Evolutionary conservation across 2,888 invertebrate genomes (phyloP), one percentile per base, ranked within the genome.

Genomic region (Didymodactylos carnosus): DNA sequence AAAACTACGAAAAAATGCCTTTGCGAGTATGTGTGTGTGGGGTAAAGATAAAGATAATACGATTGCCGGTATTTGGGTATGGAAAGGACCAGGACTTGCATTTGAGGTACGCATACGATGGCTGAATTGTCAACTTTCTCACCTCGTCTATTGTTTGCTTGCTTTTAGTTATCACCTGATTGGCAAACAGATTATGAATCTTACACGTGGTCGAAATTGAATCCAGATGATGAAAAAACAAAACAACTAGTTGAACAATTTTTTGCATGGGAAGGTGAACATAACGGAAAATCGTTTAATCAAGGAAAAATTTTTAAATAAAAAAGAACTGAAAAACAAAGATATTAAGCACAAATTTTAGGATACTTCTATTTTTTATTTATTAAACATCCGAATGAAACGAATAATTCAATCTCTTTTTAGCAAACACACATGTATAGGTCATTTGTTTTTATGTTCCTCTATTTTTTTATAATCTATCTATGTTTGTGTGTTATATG

Each of bases 131-230:
- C 2, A 35, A 8, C 11, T 35, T 27, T 7, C 25, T 23, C n/a
- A 23, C 2, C 13, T 23, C 25, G 13, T 41, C 8, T 62, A 35
- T 41, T 13, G 0, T 49, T 39, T 75, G 71, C 77, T 19, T 40
- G 23, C 77, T 83, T 85, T 81, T 84, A 90, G 87, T 86, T 93
- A 77, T 88, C 88, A 77, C 89, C 91, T 41, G 94, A 97, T 85
- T 94, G 94, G 92, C 90, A 91, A 86, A 88, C 94, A 72, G 97
- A 98, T 85, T 98, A 93, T 82, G 95, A 95, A 85, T 90, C 91
- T 13, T 98, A 98, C 84, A 87, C 86, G 73, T 98, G 98, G 98
- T 90, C 87, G 80, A 94, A 95, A 85, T 86, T 98, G 77, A 91
- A 98, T 84, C 86, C 92, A 35, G 85, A 86, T 77, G 87, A 87